These are phyloP conservation scores for Labrus mixtus DNA, from an alignment of 2,113 vertebrate genomes.

Conservation along the genomic window DNA sequence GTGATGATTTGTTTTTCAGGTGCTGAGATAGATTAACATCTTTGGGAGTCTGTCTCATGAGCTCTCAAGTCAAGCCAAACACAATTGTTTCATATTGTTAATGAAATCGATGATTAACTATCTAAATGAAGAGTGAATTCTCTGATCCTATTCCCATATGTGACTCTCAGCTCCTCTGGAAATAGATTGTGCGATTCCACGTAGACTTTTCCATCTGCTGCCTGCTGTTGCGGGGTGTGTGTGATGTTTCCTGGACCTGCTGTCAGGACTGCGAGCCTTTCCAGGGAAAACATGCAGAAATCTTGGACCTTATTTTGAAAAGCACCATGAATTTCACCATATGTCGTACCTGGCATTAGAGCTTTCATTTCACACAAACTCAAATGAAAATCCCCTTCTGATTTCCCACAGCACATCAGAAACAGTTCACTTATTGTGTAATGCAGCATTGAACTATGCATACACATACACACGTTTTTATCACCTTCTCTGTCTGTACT, in stretches of 20 bases:
- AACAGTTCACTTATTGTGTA: too few species aligned
- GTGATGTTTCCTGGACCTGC: constrained; percentile 72
- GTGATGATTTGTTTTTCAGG: constrained; percentile 46
- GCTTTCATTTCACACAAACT: constrained; percentile 33
- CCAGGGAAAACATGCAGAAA: constrained; percentile 72
- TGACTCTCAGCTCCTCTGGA: constrained; percentile 50
- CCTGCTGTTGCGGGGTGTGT: constrained; percentile 56
- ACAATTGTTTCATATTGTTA: constrained; percentile 57
- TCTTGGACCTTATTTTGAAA: constrained; percentile 60
- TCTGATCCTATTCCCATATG: constrained; percentile 59
- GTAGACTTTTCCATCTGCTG: constrained; percentile 67
- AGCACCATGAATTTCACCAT: constrained; percentile 32
- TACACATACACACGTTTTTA: too few species aligned
- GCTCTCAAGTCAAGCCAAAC: constrained; percentile 29
- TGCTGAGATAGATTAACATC: constrained; percentile 60
- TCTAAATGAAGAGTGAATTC: constrained; percentile 53
- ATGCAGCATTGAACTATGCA: too few species aligned
- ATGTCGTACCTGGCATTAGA: constrained; percentile 53
- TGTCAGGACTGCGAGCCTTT: constrained; percentile 58
- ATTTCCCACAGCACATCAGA: constrained; percentile 51
- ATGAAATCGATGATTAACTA: constrained; percentile 67
- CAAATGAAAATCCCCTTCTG: constrained; percentile 44
- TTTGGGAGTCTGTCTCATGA: constrained; percentile 17
- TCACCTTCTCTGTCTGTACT: too few species aligned
- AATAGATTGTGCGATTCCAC: constrained; percentile 58